Conservation (phyloP, 2,797 vertebrate species). For the Morus bassanus region DNA sequence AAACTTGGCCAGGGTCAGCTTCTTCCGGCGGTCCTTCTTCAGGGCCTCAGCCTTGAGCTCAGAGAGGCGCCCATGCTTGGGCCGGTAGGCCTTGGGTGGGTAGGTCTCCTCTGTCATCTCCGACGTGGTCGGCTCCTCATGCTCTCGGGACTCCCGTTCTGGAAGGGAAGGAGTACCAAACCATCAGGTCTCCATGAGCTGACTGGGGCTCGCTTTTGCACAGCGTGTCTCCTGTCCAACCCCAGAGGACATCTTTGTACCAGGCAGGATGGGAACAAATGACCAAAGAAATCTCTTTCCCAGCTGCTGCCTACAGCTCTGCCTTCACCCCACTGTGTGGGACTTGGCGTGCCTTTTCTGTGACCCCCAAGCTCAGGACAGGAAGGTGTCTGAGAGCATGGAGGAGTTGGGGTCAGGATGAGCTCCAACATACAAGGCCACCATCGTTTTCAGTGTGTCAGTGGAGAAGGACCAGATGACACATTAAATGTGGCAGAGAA, state of each 20-base stretch:
- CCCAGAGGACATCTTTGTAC: neutral
- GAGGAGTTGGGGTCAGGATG: neutral
- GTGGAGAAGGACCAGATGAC: neutral
- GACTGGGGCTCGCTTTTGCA: neutral
- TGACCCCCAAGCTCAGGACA: neutral
- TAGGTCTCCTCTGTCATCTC: slow-evolving; percentile 89
- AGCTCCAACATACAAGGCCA: neutral
- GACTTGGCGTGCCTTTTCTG: neutral
- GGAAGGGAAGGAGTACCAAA: neutral
- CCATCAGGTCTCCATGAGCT: neutral
- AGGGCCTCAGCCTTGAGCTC: slow-evolving; percentile 90
- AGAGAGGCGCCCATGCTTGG: slow-evolving; percentile 84
- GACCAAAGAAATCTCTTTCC: neutral
- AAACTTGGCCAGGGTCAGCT: slow-evolving; percentile 82
- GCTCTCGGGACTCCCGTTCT: slow-evolving; percentile 91
- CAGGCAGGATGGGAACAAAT: neutral
- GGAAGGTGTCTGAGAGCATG: neutral
- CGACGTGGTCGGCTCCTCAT: slow-evolving; percentile 84
- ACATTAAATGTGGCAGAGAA: neutral
- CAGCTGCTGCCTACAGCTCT: neutral
- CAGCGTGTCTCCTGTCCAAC: neutral
- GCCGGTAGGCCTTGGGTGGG: slow-evolving; percentile 83
- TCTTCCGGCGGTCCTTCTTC: slow-evolving; percentile 88
- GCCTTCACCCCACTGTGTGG: neutral
- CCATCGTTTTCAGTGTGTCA: neutral